A percentile compares a stretch with the other conserved stretches of the same genome.
Conservation (phyloP, 1,140 invertebrate species). For the Euura saliciscinereae region DNA sequence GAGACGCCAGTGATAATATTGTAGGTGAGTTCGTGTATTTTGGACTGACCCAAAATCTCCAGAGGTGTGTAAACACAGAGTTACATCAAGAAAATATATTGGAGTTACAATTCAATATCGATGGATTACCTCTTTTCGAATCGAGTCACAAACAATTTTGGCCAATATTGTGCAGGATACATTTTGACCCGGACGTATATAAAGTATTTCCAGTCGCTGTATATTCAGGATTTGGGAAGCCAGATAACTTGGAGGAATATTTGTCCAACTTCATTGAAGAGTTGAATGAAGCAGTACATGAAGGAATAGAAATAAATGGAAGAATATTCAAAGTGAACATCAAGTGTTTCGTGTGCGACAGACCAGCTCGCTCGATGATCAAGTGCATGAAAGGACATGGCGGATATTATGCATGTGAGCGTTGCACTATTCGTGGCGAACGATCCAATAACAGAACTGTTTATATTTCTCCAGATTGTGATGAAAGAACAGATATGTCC, state of each 20-base stretch:
- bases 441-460: conserved; percentile 18
- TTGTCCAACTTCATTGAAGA: conserved; percentile 26
- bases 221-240: conserved; percentile 23
- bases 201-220: conserved; percentile 9
- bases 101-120: conserved; percentile 13
- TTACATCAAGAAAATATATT: neutral
- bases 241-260: conserved; percentile 15
- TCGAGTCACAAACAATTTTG: conserved; percentile 17
- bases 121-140: conserved; percentile 15
- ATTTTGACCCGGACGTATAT: conserved; percentile 1
- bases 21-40: conserved; percentile 17
- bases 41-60: neutral
- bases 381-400: conserved; percentile 19
- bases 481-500: conserved; percentile 17
- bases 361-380: conserved; percentile 12
- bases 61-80: neutral
- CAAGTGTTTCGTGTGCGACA: conserved; percentile 11
- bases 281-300: conserved; percentile 13
- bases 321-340: conserved; percentile 11
- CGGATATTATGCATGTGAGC: conserved; percentile 21
- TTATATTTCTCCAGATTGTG: conserved; percentile 13
- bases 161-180: conserved; percentile 14
- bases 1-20: neutral
- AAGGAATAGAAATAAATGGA: conserved; percentile 6
- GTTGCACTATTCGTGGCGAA: conserved; percentile 17